phyloP scores from a whole-genome alignment of 2,888 invertebrate genomes.

The Anodontia alba region DNA sequence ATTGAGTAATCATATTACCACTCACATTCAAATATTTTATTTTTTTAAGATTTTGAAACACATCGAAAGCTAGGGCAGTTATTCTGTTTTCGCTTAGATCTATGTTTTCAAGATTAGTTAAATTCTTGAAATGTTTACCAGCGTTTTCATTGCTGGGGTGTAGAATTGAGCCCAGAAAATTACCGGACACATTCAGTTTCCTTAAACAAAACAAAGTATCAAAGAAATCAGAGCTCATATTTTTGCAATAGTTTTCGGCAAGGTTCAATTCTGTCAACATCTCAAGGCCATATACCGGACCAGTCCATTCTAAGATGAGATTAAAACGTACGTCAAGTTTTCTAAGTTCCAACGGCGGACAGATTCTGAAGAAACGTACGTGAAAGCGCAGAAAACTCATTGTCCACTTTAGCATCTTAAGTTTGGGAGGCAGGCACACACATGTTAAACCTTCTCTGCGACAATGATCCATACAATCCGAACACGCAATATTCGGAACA shows the following conservation, averaged over 20 bases:
- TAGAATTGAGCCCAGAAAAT: constrained; percentile 31
- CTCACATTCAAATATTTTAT: constrained; percentile 28
- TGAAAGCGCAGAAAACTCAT: constrained; percentile 34
- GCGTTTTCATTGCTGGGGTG: not conserved
- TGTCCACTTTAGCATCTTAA: constrained; percentile 22
- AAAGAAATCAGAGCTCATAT: constrained; percentile 35
- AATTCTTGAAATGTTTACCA: constrained; percentile 7
- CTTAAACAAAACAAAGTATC: constrained; percentile 18
- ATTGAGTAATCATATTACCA: constrained; percentile 16
- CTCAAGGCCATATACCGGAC: constrained; percentile 38
- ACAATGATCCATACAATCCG: not conserved
- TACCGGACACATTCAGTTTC: constrained; percentile 38
- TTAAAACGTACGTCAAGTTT: constrained; percentile 49
- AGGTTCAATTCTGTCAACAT: constrained; percentile 43
- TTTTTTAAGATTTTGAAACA: constrained; percentile 32
- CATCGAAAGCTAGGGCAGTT: not conserved
- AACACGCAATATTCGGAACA: not conserved
- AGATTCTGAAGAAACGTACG: constrained; percentile 11
- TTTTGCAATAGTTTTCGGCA: constrained; percentile 41
- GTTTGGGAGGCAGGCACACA: not conserved
- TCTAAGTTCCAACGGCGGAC: constrained; percentile 21
- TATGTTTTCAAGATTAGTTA: constrained; percentile 13
- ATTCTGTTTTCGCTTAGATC: constrained; percentile 38
- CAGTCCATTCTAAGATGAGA: constrained; percentile 33
- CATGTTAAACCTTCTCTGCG: not conserved